phyloP scores from a whole-genome alignment of 1,140 invertebrate species.

The Sweltsa coloradensis region DNA sequence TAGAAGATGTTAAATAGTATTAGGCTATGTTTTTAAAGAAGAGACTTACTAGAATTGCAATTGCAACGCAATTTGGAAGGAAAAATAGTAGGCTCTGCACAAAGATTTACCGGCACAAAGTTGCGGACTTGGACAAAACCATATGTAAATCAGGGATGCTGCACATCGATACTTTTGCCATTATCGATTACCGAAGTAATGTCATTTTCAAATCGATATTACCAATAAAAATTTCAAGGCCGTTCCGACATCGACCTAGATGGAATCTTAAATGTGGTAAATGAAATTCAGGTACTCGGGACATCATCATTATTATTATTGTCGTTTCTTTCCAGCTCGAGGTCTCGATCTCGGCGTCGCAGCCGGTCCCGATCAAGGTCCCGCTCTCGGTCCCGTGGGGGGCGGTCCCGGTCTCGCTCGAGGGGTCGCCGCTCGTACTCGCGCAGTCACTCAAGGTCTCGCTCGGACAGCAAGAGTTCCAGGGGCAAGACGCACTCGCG shows the following conservation, averaged over 20 bases:
- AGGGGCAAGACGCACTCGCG: conserved; percentile 41
- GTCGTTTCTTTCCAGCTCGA: conserved; percentile 2
- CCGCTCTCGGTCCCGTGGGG: conserved; percentile 23
- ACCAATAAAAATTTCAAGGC: too few species aligned
- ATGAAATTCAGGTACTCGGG: too few species aligned
- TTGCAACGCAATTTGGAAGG: too few species aligned
- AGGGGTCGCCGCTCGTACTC: conserved; percentile 31
- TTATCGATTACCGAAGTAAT: too few species aligned
- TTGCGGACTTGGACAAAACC: too few species aligned
- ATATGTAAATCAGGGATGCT: too few species aligned
- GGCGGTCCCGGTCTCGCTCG: conserved; percentile 19
- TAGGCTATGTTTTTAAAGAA: neutral
- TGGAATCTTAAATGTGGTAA: too few species aligned
- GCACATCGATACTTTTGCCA: too few species aligned
- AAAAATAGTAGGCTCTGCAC: too few species aligned
- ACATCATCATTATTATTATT: neutral
- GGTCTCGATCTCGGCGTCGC: conserved; percentile 36
- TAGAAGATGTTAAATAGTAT: neutral
- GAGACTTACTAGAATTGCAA: neutral
- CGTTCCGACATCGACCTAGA: too few species aligned
- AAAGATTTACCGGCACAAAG: too few species aligned
- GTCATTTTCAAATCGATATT: too few species aligned
- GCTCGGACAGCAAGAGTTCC: conserved; percentile 50
- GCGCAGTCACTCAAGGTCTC: conserved; percentile 38
- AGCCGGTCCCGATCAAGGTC: conserved; percentile 30